phyloP scores from a whole-genome alignment of 2,797 vertebrate genomes.

The Momotus momota region DNA sequence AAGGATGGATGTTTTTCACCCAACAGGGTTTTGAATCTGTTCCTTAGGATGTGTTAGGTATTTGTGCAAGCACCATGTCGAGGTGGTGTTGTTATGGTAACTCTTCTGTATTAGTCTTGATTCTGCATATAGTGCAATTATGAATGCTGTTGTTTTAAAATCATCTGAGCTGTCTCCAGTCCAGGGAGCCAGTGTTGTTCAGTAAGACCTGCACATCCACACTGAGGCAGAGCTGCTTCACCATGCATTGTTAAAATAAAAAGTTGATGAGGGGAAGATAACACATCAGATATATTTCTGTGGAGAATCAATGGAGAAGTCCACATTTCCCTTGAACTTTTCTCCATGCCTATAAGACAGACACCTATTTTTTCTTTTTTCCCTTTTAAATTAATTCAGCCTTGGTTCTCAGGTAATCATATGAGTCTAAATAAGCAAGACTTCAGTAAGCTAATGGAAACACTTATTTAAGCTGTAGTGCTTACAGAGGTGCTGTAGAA shows the following conservation, averaged over 20 bases:
- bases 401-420: constrained; percentile 17
- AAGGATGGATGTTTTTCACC: constrained; percentile 8
- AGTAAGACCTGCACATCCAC: constrained; percentile 15
- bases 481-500: neutral
- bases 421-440: neutral
- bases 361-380: neutral
- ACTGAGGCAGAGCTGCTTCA: constrained; percentile 26
- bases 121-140: constrained; percentile 35
- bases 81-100: constrained; percentile 73
- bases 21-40: neutral
- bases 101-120: constrained; percentile 56
- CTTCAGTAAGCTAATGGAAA: neutral
- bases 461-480: neutral
- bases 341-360: neutral
- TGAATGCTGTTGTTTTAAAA: constrained; percentile 50
- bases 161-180: constrained; percentile 11
- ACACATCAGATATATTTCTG: neutral
- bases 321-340: neutral
- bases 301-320: neutral
- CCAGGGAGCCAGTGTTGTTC: constrained; percentile 6
- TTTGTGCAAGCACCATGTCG: constrained; percentile 22
- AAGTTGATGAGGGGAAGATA: neutral
- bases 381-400: neutral
- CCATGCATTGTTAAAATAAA: constrained; percentile 1
- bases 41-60: constrained; percentile 45